Base-by-base conservation (phyloP, 2,113 vertebrate genomes). In the Thalassarche chlororhynchos region DNA sequence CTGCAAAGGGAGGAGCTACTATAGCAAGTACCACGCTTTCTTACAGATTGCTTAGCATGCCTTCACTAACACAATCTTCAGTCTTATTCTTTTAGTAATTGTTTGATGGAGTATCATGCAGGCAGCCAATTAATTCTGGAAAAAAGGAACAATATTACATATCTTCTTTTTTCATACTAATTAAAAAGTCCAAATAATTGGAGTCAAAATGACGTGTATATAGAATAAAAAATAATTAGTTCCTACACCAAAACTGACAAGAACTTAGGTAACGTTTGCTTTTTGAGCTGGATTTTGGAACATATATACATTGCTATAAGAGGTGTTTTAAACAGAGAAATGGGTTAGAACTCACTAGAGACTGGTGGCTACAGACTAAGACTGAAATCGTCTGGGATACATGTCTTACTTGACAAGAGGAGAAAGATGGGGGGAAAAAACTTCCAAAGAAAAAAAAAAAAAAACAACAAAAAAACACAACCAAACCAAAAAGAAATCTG, bases 341-440 rank as follows among this genome's bases (percentile, higher is more conserved):
- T 46, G 12, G 4, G 16, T 46, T 58, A 83, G 20, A 77, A 65
- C 8, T 29, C 24, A 38, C 12, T 49, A 23, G 21, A 85, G 5
- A 38, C 26, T 31, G 5, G 19, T 57, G 10, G 16, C 46, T 57
- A 21, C 19, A 69, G 28, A 31, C 5, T 61, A 52, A 42, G 32
- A 49, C 12, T 57, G 28, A 36, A 54, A 69, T 49, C 10, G 47
- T 58, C 28, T 66, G 21, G 25, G 14, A 47, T 40, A 26, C 4
- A 2, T 14, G 8, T 28, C 20, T 65, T 64, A 25, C 19, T 40
- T 36, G 31, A 72, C 21, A 61, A 38, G 15, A 58, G 11, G 19
- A 70, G 12, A 58, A 42, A 42, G 25, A 7, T 4, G 1, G 2
- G 1, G 3, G 12, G 1, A 6, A 32, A 10, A 29, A 47, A n/a